Evolutionary conservation across 2,113 vertebrate species (phyloP).

Genomic region (Ranitomeya variabilis): DNA sequence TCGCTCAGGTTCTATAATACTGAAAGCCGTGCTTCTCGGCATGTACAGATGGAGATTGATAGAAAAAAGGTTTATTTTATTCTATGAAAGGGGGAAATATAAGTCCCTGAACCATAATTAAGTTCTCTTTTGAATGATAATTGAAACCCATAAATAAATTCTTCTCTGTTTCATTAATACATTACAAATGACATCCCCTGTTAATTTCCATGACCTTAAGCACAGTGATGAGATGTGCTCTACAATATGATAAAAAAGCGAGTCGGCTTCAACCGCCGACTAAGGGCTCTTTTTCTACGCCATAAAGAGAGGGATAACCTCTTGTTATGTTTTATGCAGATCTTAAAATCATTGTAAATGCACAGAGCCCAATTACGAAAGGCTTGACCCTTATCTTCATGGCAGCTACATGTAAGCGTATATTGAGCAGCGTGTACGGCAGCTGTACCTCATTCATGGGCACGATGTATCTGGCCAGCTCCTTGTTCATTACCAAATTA

Average conservation of each 20-base stretch:
- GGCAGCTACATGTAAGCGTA: background rate
- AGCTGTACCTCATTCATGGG: conserved; percentile 36
- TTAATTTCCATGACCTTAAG: conserved; percentile 49
- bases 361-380: conserved; percentile 17
- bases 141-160: conserved; percentile 43
- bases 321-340: background rate
- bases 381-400: conserved; percentile 13
- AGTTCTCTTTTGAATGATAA: conserved; percentile 50
- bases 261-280: background rate
- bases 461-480: conserved; percentile 15
- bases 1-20: background rate
- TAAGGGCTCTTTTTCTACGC: background rate
- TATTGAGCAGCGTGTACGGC: conserved; percentile 11
- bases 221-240: conserved; percentile 34
- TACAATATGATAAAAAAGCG: conserved; percentile 24
- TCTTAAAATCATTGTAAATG: background rate
- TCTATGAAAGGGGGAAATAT: conserved; percentile 2
- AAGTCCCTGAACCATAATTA: conserved; percentile 53
- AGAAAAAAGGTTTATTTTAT: conserved; percentile 29
- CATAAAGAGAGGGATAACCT: background rate
- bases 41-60: background rate
- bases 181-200: conserved; percentile 46
- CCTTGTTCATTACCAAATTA: conserved; percentile 45
- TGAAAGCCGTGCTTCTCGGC: background rate
- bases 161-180: conserved; percentile 48